Evolutionary conservation across 2,113 vertebrate species (phyloP).

Genomic region (Passer montanus): DNA sequence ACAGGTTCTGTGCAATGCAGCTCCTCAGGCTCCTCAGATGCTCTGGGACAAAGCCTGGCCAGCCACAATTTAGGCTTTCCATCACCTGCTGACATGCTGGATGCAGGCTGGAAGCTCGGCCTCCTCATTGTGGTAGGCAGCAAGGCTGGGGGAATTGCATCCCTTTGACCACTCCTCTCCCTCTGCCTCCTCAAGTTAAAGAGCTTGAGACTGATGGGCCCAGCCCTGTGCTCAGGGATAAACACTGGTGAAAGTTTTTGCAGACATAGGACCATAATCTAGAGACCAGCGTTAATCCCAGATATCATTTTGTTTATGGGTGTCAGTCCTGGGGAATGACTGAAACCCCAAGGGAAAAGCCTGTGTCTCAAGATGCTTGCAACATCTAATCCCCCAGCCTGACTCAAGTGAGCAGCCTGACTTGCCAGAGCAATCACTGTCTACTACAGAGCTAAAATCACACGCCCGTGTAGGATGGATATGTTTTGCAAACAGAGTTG

Average conservation of each 20-base stretch:
- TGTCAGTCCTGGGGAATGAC: background rate
- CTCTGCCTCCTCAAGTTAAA: background rate
- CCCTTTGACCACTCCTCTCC: background rate
- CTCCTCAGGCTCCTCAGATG: background rate
- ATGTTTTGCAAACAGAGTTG: background rate
- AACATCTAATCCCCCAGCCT: background rate
- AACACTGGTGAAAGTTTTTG: slow-evolving; percentile 21
- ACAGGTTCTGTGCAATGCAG: background rate
- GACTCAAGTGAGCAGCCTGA: background rate
- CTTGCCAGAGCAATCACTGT: background rate
- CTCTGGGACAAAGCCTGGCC: background rate
- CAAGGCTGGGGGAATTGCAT: background rate
- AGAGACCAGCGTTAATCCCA: background rate
- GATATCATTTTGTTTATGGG: background rate
- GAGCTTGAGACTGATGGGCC: background rate
- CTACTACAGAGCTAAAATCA: background rate
- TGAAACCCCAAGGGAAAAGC: background rate
- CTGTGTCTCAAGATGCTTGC: background rate
- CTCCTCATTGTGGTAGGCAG: background rate
- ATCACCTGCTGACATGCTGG: background rate
- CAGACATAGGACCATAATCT: background rate
- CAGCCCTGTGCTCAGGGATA: background rate
- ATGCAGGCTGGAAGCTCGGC: background rate
- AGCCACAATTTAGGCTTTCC: background rate
- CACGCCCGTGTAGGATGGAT: accelerated